Evolutionary conservation across 2,797 vertebrate species (phyloP).

Genomic region (Sphenopsis melanotis): DNA sequence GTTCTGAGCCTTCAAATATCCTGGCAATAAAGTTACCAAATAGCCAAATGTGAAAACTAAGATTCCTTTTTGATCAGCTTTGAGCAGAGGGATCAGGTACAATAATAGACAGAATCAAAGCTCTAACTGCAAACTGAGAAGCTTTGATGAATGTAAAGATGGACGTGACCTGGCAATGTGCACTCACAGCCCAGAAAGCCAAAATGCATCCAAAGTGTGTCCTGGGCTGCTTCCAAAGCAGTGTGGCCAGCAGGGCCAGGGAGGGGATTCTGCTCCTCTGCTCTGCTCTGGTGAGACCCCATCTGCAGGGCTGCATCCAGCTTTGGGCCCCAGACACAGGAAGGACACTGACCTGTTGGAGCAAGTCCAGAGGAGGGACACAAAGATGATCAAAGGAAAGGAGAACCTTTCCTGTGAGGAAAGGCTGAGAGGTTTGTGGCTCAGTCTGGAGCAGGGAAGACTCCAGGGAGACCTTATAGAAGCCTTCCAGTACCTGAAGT

Average conservation of each 20-base stretch:
- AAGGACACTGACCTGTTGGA: fast-evolving
- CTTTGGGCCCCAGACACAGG: fast-evolving
- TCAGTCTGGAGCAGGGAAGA: background rate
- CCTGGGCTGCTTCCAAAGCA: background rate
- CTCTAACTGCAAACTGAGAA: background rate
- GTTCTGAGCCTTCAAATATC: background rate
- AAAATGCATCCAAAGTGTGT: background rate
- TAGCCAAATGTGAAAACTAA: background rate
- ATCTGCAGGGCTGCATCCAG: fast-evolving
- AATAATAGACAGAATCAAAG: background rate
- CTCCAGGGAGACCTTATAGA: background rate
- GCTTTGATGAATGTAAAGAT: background rate
- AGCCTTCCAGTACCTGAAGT: background rate
- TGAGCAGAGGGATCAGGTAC: background rate
- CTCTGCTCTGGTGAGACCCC: background rate
- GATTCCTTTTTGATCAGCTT: background rate
- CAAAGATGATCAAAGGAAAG: background rate
- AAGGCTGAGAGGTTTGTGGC: background rate
- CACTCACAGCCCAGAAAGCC: background rate
- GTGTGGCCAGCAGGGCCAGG: fast-evolving
- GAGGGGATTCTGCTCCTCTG: background rate
- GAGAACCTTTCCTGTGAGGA: background rate
- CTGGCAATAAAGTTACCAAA: background rate
- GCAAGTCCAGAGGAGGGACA: fast-evolving
- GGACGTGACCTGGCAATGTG: fast-evolving